Evolutionary conservation across 2,797 vertebrate species (phyloP).

Genomic region (Rhadinocentrus ornatus): DNA sequence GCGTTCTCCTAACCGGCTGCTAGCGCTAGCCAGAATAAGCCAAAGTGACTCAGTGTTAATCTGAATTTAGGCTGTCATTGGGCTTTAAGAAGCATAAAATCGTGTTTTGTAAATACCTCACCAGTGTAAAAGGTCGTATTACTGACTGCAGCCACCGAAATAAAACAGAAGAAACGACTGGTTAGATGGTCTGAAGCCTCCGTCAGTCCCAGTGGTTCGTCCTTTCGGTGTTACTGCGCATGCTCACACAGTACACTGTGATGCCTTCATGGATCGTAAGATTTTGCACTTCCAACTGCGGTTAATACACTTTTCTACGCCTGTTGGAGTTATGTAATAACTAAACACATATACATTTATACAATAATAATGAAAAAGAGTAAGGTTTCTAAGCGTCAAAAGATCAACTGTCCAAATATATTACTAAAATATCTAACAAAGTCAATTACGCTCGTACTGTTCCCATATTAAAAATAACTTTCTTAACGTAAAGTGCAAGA

Average conservation of each 20-base stretch:
- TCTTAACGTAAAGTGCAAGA: not conserved
- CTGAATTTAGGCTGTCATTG: too few species aligned
- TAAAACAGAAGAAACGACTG: not conserved
- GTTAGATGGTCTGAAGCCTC: not conserved
- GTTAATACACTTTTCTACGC: too few species aligned
- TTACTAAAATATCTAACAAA: not conserved
- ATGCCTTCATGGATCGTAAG: slow-evolving; percentile 16
- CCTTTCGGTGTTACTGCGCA: slow-evolving; percentile 34
- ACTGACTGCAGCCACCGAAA: slow-evolving; percentile 8
- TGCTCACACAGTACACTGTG: not conserved
- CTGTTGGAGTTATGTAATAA: too few species aligned
- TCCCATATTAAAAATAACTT: not conserved
- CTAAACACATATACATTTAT: too few species aligned
- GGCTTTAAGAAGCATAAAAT: not conserved
- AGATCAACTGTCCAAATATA: not conserved
- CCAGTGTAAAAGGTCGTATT: slow-evolving; percentile 17
- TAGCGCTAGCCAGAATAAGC: slow-evolving; percentile 8
- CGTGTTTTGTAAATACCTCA: slow-evolving; percentile 19
- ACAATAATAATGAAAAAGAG: too few species aligned
- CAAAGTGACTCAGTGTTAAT: not conserved
- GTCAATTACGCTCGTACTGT: not conserved
- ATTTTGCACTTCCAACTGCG: rapidly evolving
- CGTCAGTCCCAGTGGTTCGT: not conserved
- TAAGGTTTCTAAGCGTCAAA: not conserved
- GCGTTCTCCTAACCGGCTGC: slow-evolving; percentile 23